Evolutionary conservation across 2,888 invertebrate genomes (phyloP).

Genomic region (Campopleginae sp.): DNA sequence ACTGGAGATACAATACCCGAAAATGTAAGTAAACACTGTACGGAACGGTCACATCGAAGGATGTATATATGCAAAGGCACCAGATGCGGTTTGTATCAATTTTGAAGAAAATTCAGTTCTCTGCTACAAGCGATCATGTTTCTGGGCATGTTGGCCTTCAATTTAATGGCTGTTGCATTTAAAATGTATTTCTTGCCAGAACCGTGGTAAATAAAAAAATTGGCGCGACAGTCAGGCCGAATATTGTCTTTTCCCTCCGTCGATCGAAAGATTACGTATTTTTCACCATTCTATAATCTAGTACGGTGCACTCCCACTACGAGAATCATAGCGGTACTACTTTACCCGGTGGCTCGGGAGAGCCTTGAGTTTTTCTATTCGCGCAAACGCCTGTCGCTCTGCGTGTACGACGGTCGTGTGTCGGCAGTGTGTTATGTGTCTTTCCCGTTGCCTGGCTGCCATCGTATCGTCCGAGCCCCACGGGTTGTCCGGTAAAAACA

Average conservation of each 20-base stretch:
- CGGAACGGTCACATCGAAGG: neutral
- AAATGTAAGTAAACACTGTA: neutral
- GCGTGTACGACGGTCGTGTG: slow-evolving; percentile 38
- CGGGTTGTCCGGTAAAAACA: slow-evolving; percentile 61
- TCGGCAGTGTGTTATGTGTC: slow-evolving; percentile 65
- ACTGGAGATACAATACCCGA: neutral
- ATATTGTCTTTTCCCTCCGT: slow-evolving; percentile 7
- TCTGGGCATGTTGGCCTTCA: neutral
- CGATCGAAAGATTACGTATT: neutral
- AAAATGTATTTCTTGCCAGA: neutral
- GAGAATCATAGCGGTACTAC: slow-evolving; percentile 22
- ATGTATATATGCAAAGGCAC: neutral
- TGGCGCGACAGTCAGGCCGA: slow-evolving; percentile 44
- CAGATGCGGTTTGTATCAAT: neutral
- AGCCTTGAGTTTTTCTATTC: slow-evolving; percentile 53
- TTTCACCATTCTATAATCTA: neutral
- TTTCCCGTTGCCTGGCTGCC: slow-evolving; percentile 66
- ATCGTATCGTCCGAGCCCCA: slow-evolving; percentile 59
- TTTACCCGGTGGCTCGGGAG: slow-evolving; percentile 20
- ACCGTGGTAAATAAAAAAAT: slow-evolving; percentile 5
- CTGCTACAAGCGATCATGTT: neutral
- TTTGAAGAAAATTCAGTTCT: neutral
- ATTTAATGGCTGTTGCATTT: slow-evolving; percentile 1
- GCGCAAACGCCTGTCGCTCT: slow-evolving; percentile 56
- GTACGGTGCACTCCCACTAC: slow-evolving; percentile 5